Evolutionary conservation across 2,888 invertebrate genomes (phyloP).

Genomic region (Andrena camellia): DNA sequence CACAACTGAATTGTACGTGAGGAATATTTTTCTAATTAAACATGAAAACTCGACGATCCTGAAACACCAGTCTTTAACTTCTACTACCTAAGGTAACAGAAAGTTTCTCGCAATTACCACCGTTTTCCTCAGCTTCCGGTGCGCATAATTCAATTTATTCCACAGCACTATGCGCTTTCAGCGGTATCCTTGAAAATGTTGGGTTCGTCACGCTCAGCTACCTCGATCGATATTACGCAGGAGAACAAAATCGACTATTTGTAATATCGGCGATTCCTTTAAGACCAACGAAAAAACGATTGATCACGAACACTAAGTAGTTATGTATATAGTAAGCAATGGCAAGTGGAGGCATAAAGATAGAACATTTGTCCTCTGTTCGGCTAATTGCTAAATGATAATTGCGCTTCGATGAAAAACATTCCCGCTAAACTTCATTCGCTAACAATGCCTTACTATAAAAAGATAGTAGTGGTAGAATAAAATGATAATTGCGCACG

Average conservation of each 20-base stretch:
- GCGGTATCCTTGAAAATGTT: slow-evolving; percentile 62
- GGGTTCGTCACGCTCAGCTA: slow-evolving; percentile 55
- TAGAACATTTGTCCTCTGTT: too few species aligned
- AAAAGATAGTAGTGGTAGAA: too few species aligned
- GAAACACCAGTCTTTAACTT: not conserved
- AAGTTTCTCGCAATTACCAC: not conserved
- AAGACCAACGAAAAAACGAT: slow-evolving; percentile 3
- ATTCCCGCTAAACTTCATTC: not conserved
- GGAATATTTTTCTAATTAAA: not conserved
- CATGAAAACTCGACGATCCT: not conserved
- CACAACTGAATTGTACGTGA: too few species aligned
- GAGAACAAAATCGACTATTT: slow-evolving; percentile 30
- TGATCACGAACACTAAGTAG: not conserved
- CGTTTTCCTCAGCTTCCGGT: slow-evolving; percentile 43
- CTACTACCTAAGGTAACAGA: not conserved
- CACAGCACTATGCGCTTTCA: slow-evolving; percentile 40
- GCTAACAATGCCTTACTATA: not conserved
- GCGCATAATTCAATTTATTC: slow-evolving; percentile 48
- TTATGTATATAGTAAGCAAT: too few species aligned
- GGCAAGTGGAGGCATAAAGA: not conserved
- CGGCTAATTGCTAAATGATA: not conserved
- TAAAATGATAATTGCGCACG: too few species aligned
- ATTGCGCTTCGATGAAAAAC: not conserved
- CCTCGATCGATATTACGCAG: slow-evolving; percentile 48
- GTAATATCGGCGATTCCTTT: slow-evolving; percentile 31